Evolutionary conservation across 2,797 vertebrate species (phyloP).

Genomic region (Enoplosus armatus): DNA sequence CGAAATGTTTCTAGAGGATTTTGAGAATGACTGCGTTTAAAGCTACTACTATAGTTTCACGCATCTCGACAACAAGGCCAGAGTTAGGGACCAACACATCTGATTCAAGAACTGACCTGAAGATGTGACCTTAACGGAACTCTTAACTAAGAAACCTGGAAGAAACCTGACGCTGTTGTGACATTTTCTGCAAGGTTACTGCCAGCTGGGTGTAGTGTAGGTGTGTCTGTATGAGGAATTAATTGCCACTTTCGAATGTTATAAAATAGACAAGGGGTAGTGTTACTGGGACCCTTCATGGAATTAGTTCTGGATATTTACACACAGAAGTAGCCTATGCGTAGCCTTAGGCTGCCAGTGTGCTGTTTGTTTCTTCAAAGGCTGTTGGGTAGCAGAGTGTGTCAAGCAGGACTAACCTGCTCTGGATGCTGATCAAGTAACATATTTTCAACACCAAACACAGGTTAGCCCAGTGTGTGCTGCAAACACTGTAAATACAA

Average conservation of each 20-base stretch:
- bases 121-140: background rate
- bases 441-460: slow-evolving; percentile 39
- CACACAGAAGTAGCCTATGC: background rate
- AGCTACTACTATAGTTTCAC: slow-evolving; percentile 48
- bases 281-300: slow-evolving; percentile 1
- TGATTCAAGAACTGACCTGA: slow-evolving; percentile 17
- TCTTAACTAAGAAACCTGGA: background rate
- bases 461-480: slow-evolving; percentile 20
- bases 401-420: slow-evolving; percentile 50
- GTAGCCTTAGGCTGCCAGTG: slow-evolving; percentile 15
- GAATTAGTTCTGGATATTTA: slow-evolving; percentile 25
- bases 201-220: slow-evolving; percentile 7
- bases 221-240: slow-evolving; percentile 15
- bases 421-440: slow-evolving; percentile 34
- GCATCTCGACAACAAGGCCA: slow-evolving; percentile 57
- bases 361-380: slow-evolving; percentile 30
- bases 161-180: slow-evolving; percentile 1
- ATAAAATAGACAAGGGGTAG: background rate
- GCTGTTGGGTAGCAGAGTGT: slow-evolving; percentile 30
- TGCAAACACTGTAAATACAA: slow-evolving; percentile 34
- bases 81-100: slow-evolving; percentile 22
- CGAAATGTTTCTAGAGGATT: slow-evolving; percentile 52
- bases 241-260: slow-evolving; percentile 5
- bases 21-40: slow-evolving; percentile 43
- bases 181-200: slow-evolving; percentile 40